Evolutionary conservation across 2,888 invertebrate genomes (phyloP), one percentile per base, ranked within the genome.

Genomic region (Elysia crispata): DNA sequence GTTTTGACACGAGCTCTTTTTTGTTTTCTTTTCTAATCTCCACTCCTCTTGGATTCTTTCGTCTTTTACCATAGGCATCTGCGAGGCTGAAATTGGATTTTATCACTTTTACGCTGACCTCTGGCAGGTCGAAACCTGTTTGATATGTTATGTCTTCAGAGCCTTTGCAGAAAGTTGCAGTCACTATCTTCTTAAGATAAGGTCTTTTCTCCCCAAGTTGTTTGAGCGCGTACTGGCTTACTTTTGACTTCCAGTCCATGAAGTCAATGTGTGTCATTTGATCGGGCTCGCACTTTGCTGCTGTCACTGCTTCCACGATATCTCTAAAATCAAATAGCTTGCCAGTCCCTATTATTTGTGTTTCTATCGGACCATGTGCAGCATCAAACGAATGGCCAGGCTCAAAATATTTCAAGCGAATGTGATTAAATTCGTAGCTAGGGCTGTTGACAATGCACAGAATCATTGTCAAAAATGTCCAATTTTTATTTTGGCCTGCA

Each of bases 401-500:
- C 23, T 70, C 70, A 23, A 70, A 70, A 41, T 41, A 70, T 41
- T 33, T 70, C 13, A 70, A 8, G 1, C 23, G 23, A n/a, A 70
- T 30, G 13, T 23, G 15, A 8, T 70, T n/a, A 5, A 30, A 13
- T 15, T n/a, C 13, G 8, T 28, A 30, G 5, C 8, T 70, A 6
- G 28, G n/a, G 11, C 33, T 20, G 70, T 70, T 70, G 8, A 70
- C 33, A 6, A 70, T 6, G 33, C 15, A 28, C 11, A 41, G n/a
- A 15, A 70, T 6, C 70, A 70, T 70, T 31, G 70, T 41, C 3
- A 70, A 70, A 33, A 70, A 18, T n/a, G 70, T 70, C 70, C 70
- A 70, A 33, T 70, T 70, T 66, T 70, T 70, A n/a, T 70, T 70
- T 33, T 70, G 70, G 20, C 70, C 70, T 11, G 70, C 31, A 23